phyloP scores from a whole-genome alignment of 1,140 invertebrate genomes.

The Lasaia peninsularis region DNA sequence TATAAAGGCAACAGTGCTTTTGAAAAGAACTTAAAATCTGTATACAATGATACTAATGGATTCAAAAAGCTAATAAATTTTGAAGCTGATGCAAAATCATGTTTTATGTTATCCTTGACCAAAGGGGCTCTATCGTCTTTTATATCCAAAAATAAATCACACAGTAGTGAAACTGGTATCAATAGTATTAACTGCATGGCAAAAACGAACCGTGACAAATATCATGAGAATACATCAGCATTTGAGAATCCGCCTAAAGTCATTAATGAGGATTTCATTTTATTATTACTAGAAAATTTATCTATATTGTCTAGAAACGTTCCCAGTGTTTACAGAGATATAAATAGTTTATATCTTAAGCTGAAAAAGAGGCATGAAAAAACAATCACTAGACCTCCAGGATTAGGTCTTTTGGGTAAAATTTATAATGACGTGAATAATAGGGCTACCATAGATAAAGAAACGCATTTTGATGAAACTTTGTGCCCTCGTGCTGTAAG shows the following conservation, averaged over 20 bases:
- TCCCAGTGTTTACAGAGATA: conserved; percentile 49
- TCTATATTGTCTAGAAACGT: conserved; percentile 41
- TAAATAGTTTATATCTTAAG: conserved; percentile 44
- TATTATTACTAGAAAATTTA: conserved; percentile 51
- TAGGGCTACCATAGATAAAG: conserved; percentile 23
- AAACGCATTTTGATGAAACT: conserved; percentile 28
- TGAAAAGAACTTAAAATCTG: not conserved
- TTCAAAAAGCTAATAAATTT: not conserved
- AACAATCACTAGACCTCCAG: conserved; percentile 29
- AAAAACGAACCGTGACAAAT: not conserved
- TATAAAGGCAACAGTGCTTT: conserved; percentile 27
- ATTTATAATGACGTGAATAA: conserved; percentile 41
- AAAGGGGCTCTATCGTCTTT: conserved; percentile 21
- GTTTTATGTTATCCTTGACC: conserved; percentile 45
- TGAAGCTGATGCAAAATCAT: conserved; percentile 34
- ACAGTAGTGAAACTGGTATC: not conserved
- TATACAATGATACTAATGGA: not conserved
- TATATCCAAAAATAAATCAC: conserved; percentile 6
- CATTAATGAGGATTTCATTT: conserved; percentile 54
- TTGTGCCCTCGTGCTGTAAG: not conserved
- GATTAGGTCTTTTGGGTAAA: conserved; percentile 45
- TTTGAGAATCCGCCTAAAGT: conserved; percentile 32
- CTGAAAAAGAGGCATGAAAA: conserved; percentile 46
- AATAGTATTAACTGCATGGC: not conserved
- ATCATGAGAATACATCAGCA: conserved; percentile 20